Base-by-base conservation (phyloP, 1,140 invertebrate species). In the Ceratoteleas bidentatus region DNA sequence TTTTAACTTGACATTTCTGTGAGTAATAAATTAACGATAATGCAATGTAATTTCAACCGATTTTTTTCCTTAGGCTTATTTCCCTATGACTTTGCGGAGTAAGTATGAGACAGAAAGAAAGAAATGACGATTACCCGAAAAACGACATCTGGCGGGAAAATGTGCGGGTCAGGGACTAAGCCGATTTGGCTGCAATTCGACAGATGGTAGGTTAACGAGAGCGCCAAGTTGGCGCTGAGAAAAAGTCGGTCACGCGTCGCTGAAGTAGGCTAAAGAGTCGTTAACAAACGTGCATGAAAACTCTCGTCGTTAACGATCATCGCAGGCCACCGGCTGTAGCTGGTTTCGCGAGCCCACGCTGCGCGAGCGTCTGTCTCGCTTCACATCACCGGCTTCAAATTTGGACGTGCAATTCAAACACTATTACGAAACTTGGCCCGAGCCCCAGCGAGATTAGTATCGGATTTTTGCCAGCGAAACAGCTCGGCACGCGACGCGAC, bases 211-310 rank as follows among this genome's bases (percentile, higher is more conserved):
- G 7, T 14, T 70, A 60, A 81, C 60, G 65, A 75, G 66, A 74
- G 54, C 50, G 64, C 65, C 58, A 81, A 70, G 64, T 76, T 76
- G 65, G 53, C 69, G 56, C 61, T 52, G 58, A 57, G 69, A 77
- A 83, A 82, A 83, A 78, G 50, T 77, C 73, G 74, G 80, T 66
- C 80, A 77, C 66, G 69, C 62, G 58, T 74, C 34, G 58, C 0
- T 75, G 69, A 65, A 78, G 74, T 74, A 74, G 70, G 69, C 10
- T 82, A 70, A 83, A 83, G 81, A 83, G 81, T 83, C 81, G 77
- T 82, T 74, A 77, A 77, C 73, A 82, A 82, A 74, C 80, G 69
- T 70, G 68, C 65, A 78, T 62, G 74, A 83, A 83, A 83, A 65
- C 74, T 66, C 74, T 83, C 47, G 65, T 78, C 81, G 70, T 40